phyloP scores from a whole-genome alignment of 2,888 invertebrate species.

The Bimastos eiseni region DNA sequence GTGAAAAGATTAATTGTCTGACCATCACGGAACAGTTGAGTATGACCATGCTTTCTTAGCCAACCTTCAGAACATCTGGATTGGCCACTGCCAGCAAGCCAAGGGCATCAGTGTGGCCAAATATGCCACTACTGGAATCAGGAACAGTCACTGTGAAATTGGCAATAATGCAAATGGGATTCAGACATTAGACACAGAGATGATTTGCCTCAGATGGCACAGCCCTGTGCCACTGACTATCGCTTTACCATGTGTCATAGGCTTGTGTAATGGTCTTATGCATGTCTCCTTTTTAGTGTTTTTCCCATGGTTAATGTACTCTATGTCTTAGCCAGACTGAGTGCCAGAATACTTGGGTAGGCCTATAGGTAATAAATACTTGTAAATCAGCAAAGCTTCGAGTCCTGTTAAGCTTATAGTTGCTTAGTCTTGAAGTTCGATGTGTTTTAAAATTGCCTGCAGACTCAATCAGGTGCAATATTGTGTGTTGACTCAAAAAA shows the following conservation, averaged over 20 bases:
- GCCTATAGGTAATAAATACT: background rate
- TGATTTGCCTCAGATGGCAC: background rate
- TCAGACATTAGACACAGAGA: background rate
- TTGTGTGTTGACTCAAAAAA: background rate
- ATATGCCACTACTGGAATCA: background rate
- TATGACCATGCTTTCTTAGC: no score
- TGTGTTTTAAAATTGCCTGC: background rate
- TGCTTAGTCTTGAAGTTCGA: background rate
- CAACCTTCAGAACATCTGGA: no score
- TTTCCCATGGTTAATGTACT: background rate
- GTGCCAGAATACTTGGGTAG: background rate
- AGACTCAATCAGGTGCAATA: background rate
- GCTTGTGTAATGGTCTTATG: no score
- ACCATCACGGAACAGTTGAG: no score
- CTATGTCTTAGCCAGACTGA: background rate
- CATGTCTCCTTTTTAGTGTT: background rate
- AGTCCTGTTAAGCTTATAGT: no score
- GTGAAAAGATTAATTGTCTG: no score
- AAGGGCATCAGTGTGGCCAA: background rate
- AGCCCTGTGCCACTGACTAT: background rate
- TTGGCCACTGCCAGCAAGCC: background rate
- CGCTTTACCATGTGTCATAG: background rate
- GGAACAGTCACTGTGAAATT: background rate
- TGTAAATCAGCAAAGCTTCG: no score
- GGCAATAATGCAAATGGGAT: background rate